Evolutionary conservation across 2,888 invertebrate genomes (phyloP), one percentile per base, ranked within the genome.

Genomic region (Calliscelio sp.): DNA sequence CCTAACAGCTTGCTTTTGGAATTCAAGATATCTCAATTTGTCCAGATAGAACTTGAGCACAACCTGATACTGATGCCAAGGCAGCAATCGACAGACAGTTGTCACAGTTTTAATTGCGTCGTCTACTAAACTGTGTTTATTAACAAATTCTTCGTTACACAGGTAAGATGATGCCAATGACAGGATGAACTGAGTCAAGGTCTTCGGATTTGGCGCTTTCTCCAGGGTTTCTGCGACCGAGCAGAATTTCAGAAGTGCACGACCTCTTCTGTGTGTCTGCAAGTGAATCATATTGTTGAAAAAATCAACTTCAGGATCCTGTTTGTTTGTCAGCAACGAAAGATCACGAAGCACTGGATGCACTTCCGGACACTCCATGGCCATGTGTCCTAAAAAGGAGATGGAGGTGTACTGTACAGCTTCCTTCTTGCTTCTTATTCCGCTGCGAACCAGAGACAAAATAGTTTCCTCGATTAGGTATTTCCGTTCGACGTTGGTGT

Each of bases 281-380:
- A 97, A 93, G 93, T 99, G 99, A 25, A 95, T 95, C 90, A 98
- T 95, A 91, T 99, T 99, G 90, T 98, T 97, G 91, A 98, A 99
- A 94, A 99, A 98, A 93, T 99, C 99, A 0, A 97, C 96, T 92
- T 99, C 98, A 8, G 94, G 92, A 91, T 99, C 98, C 57, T 93
- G 93, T 92, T 95, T 94, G 89, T 96, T 96, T 0, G 95, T 94
- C 35, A 97, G 93, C 38, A 94, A 93, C n/a, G 95, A 94, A 73
- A 97, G 93, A 93, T 97, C 97, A 18, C 94, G 94, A 1, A 97
- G 93, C 0, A 97, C 95, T 1, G 95, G 95, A 92, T 97, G 96
- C 0, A 95, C 94, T 0, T 95, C 94, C 0, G 96, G 94, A 90
- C 97, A 97, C 91, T 97, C 96, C 86, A 96, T 94, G 0, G 96